Evolutionary conservation across 2,797 vertebrate genomes (phyloP), one percentile per base, ranked within the genome.

Genomic region (Chrosomus eos): DNA sequence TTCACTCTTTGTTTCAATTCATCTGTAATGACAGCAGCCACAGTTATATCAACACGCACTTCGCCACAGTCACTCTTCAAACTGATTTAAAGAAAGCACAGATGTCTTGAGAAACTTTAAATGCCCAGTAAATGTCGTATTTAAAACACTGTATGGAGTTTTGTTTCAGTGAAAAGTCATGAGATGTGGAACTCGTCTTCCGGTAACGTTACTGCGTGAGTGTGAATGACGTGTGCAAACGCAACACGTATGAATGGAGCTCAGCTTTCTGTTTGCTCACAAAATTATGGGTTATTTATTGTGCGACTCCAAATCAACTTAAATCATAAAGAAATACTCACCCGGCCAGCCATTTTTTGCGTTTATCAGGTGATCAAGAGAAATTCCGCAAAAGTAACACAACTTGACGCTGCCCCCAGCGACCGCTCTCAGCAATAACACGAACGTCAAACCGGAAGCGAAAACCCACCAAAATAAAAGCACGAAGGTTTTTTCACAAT

Each of bases 301-400:
- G 23, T 26, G 11, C 8, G 2, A 14, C 23, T 18, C 31, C 1
- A 84, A 38, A 48, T 16, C 40, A 2, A 23, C 11, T n/a, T 77
- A 71, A 82, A 74, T 1, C 8, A 9, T 45, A 80, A 1, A 67
- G 43, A 76, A 31, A n/a, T 76, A 88, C 88, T 43, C 48, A 89
- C 88, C 75, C 85, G 76, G 38, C 75, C 71, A 53, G 88, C 88
- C 88, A 89, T 89, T 40, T 40, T 83, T 66, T 62, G 36, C 4
- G 51, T 82, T 68, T 43, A 71, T 81, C 79, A 66, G 74, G 53
- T 86, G 68, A 82, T 62, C 72, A 26, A 66, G 53, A 71, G 38
- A 38, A 67, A 77, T 67, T 70, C 58, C 38, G 75, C 36, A 75
- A n/a, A 36, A 31, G 33, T 48, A 16, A 14, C 10, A 60, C 38